Percentiles rank a stretch among this genome's conserved stretches.
Evolutionary conservation across 2,113 vertebrate genomes (phyloP).

Genomic region (Hepsetus odoe): DNA sequence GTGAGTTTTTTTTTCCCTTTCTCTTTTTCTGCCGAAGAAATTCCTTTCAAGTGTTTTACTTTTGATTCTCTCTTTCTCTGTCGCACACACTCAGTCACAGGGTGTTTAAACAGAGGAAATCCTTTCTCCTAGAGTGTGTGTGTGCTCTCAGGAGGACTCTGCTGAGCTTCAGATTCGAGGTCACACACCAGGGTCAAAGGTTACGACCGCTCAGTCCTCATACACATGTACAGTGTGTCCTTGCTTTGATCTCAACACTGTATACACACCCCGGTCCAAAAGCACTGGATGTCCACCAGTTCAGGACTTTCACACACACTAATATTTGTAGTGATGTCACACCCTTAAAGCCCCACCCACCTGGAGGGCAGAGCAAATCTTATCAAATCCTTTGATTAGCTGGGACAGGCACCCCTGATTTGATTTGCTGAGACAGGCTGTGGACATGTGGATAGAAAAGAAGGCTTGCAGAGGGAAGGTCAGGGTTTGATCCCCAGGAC

Average conservation of each 20-base stretch:
- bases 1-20: no score
- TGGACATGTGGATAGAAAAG: no score
- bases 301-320: no score
- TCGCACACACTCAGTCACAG: neutral
- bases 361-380: no score
- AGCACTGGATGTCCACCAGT: neutral
- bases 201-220: constrained; percentile 19
- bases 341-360: no score
- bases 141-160: constrained; percentile 65
- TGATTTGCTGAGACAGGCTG: no score
- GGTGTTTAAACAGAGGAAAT: constrained; percentile 77
- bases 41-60: neutral
- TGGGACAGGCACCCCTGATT: no score
- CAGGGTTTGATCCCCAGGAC: no score
- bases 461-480: no score
- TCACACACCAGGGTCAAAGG: constrained; percentile 36
- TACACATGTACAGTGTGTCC: constrained; percentile 28
- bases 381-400: no score
- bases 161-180: constrained; percentile 42
- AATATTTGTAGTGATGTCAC: no score
- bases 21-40: no score
- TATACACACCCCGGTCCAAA: constrained; percentile 15
- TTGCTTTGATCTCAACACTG: constrained; percentile 8
- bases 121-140: constrained; percentile 73
- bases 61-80: neutral